Base-by-base conservation (phyloP, 37 sponge, comb jelly and placozoan species). In the Cliona cf. orientalis region DNA sequence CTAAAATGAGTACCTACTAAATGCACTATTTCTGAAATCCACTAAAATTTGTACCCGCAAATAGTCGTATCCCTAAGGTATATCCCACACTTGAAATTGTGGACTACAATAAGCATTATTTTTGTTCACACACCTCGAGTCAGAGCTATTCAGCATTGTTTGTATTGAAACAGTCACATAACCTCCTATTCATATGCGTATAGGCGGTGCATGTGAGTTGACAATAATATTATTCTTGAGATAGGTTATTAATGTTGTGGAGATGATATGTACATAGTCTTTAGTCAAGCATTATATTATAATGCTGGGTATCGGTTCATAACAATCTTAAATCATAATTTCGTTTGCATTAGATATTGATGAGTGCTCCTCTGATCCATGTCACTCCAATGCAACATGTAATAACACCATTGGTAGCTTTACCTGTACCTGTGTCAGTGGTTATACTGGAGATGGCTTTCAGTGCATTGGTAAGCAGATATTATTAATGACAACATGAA, bases 391-490 rank as follows among this genome's bases (percentile, higher is more conserved):
- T 70, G 58, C 85, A 9, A 60, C 55, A 31, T 85, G 85, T 45
- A 25, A 3, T 7, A 63, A 85, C 37, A 76, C 61, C 33, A 55
- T 60, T 42, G 85, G 85, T 14, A 77, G 61, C 59, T 85, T 69
- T 37, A 37, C 40, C 44, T 85, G 85, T 44, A 38, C 21, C 23
- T 85, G 85, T 42, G 58, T 60, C 58, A 0, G 19, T 33, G 85
- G 85, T 9, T 85, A 68, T 42, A 29, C 58, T 31, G 85, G 85
- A 44, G 58, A 85, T 60, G 85, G 85, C 28, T 68, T 69, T 53
- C 49, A n/a, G 19, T 78, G 86, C 40, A 2, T 9, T 22, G 49
- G 74, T 72, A 70, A 35, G 74, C 32, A 9, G 66, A 35, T 3
- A 25, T 62, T 25, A 11, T 49, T 49, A 19, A 17, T 49, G 17